Conservation (phyloP, 2,113 vertebrate genomes). For the Macheiramphus alcinus region DNA sequence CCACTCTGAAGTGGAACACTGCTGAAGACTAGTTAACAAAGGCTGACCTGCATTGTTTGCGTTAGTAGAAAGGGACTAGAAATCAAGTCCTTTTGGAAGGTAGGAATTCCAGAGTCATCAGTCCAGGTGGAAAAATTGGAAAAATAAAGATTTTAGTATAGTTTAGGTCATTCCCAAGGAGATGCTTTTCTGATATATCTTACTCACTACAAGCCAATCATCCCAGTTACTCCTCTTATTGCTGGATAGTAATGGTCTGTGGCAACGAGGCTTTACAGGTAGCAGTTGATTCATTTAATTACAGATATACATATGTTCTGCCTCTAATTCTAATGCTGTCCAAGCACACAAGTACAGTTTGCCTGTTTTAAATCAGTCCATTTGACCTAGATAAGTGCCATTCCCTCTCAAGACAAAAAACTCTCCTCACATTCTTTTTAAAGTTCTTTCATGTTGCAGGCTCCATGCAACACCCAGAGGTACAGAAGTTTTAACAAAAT, state of each 20-base stretch:
- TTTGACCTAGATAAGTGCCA: constrained; percentile 21
- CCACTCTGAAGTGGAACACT: neutral
- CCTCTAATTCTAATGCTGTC: neutral
- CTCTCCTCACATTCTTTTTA: neutral
- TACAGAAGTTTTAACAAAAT: neutral
- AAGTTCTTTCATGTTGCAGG: neutral
- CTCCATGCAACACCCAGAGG: neutral
- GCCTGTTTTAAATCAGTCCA: neutral
- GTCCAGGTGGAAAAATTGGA: neutral
- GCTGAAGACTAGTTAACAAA: neutral
- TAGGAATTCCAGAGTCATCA: neutral
- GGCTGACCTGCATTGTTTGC: neutral
- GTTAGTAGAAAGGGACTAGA: neutral
- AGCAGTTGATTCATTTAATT: neutral
- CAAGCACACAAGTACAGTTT: neutral
- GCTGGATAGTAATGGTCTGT: neutral
- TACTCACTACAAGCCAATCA: neutral
- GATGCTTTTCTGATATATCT: neutral
- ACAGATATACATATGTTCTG: neutral
- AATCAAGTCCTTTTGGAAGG: neutral
- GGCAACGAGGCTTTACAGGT: neutral
- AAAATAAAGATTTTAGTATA: neutral
- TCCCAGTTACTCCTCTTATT: neutral
- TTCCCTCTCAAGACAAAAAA: neutral
- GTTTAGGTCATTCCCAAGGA: neutral